Conservation (phyloP, 2,797 vertebrate species). For the Pygocentrus nattereri region DNA sequence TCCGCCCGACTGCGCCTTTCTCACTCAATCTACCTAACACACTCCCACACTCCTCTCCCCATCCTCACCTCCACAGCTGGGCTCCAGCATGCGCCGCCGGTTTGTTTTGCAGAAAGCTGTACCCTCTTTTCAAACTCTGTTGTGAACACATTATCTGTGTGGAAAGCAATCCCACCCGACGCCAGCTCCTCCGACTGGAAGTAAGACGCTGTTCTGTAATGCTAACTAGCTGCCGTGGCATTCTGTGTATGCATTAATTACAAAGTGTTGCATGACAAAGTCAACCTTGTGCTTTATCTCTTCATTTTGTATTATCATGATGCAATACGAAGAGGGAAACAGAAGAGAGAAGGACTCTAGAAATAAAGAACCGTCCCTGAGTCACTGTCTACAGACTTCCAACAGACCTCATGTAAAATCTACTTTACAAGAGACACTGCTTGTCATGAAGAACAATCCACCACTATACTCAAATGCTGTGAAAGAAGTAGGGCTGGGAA, state of each 20-base stretch:
- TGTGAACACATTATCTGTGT: slow-evolving; percentile 55
- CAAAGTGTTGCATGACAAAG: slow-evolving; percentile 57
- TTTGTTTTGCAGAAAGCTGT: slow-evolving; percentile 43
- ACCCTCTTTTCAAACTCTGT: slow-evolving; percentile 30
- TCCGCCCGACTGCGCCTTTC: slow-evolving; percentile 60
- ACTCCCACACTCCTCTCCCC: not conserved
- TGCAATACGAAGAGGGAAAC: not conserved
- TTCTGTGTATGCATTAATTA: slow-evolving; percentile 70
- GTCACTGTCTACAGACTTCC: no score
- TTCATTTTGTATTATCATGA: not conserved
- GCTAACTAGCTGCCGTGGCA: slow-evolving; percentile 62
- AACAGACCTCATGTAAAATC: no score
- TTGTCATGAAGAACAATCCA: no score
- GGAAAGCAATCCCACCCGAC: slow-evolving; percentile 49
- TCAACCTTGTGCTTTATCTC: slow-evolving; percentile 54
- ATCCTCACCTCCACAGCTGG: slow-evolving; percentile 25
- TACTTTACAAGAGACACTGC: no score
- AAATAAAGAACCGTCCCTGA: no score
- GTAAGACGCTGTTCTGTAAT: slow-evolving; percentile 59
- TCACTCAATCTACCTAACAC: slow-evolving; percentile 50
- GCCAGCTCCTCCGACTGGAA: slow-evolving; percentile 59
- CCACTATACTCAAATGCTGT: no score
- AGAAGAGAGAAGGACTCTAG: slow-evolving; percentile 10
- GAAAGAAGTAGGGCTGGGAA: no score
- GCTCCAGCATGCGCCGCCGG: slow-evolving; percentile 48